Evolutionary conservation across 37 sponge, comb jelly and placozoan genomes (phyloP), one percentile per base, ranked within the genome.

Genomic region (Chondrosia reniformis): DNA sequence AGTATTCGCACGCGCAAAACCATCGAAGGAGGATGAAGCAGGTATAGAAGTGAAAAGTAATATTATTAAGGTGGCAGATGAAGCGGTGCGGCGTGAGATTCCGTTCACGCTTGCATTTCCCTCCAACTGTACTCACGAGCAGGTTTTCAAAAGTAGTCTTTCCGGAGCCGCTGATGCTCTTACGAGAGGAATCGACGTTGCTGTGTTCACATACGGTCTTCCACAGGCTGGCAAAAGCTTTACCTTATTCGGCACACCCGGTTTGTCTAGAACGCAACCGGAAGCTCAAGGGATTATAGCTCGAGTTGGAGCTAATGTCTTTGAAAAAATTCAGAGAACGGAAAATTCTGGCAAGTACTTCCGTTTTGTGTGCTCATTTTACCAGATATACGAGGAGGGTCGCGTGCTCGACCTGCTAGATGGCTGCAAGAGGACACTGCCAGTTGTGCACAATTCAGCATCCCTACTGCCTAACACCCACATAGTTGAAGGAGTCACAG

Each of bases 401-500:
- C 58, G 85, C 63, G 85, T 89, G 6, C 81, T 82, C 0, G 89
- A 89, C 45, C 81, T 89, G 19, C 59, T 84, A 43, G 89, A 89
- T 28, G 56, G 81, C 3, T 54, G 74, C 43, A 80, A 80, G 77
- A 28, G 89, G 44, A 61, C 38, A 7, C 40, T 89, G 36, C 57
- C 61, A 17, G 43, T 84, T 0, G 43, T 45, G 0, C 67, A 56
- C 33, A 63, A 45, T 25, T 41, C 33, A 1, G 32, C 72, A 17
- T 24, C 2, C 40, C 6, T 13, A 6, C 4, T 30, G 61, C n/a
- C 30, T 7, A 59, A 59, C 28, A 44, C 24, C 36, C 81, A 62
- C 63, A 31, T 25, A 6, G 33, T 77, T 44, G 67, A 71, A 19
- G 78, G 45, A n/a, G 57, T 69, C 64, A 81, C 85, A 4, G 56